Conservation (phyloP, 2,888 invertebrate species). For the Lasius platythorax region DNA sequence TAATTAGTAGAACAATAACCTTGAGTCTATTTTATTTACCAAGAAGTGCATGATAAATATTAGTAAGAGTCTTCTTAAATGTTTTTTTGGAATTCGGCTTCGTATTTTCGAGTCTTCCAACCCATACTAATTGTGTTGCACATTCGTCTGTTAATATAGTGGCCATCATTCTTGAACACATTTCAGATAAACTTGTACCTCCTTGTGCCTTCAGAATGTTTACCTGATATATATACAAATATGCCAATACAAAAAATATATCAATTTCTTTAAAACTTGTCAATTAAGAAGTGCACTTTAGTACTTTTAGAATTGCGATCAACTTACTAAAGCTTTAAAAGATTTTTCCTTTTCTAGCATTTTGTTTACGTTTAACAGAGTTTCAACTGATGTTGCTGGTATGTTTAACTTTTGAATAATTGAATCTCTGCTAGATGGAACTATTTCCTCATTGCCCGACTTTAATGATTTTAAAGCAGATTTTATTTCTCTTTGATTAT, state of each 20-base stretch:
- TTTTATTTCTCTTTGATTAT: no score
- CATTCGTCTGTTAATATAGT: neutral
- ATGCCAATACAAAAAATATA: no score
- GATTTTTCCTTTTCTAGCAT: no score
- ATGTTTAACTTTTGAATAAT: no score
- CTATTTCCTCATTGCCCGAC: no score
- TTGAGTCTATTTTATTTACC: neutral
- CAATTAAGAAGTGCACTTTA: neutral
- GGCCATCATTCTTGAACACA: constrained; percentile 6
- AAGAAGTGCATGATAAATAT: neutral
- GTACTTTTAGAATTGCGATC: neutral
- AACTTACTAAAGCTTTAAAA: no score
- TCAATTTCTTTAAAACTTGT: neutral
- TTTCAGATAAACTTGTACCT: neutral
- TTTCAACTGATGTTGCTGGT: no score
- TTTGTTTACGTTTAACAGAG: no score
- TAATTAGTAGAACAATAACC: neutral
- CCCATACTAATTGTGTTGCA: constrained; percentile 4
- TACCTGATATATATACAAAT: neutral
- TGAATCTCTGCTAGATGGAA: no score
- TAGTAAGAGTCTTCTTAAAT: neutral
- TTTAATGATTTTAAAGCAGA: no score
- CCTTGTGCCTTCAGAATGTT: neutral
- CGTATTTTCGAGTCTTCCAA: neutral
- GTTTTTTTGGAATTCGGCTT: neutral